These are phyloP conservation scores for Myotis daubentonii DNA, from an alignment of 2,797 vertebrate genomes.

Conservation along the genomic window DNA sequence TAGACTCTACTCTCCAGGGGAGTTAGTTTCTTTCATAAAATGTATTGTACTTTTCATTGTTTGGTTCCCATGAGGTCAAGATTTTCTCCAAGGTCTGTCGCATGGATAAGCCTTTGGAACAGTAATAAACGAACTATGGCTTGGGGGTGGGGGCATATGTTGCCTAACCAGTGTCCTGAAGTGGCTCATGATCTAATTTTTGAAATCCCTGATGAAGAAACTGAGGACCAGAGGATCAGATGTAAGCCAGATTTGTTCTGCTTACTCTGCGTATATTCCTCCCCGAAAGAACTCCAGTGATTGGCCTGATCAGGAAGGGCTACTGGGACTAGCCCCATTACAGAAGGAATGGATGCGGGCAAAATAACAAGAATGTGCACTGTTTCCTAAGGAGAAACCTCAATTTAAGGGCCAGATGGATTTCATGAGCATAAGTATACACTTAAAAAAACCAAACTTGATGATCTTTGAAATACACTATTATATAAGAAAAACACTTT, in stretches of 20 bases:
- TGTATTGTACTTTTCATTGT: neutral
- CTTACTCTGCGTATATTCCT: neutral
- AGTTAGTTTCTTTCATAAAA: neutral
- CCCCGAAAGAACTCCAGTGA: neutral
- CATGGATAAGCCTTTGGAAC: neutral
- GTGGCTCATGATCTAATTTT: neutral
- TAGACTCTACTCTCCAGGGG: neutral
- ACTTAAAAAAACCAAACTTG: neutral
- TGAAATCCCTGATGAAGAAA: neutral
- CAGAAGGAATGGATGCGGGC: neutral
- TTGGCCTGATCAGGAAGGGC: neutral
- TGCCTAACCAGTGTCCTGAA: neutral
- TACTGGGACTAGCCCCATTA: neutral
- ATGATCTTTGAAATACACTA: neutral
- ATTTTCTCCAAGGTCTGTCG: neutral
- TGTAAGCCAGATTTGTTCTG: neutral
- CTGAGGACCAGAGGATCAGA: neutral
- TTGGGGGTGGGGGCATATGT: neutral
- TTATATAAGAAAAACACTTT: neutral
- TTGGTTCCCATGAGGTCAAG: neutral
- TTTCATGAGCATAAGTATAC: neutral
- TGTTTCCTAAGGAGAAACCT: neutral
- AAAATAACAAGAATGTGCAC: neutral
- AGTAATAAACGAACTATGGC: neutral
- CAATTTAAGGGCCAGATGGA: neutral